Conservation (phyloP, 1,140 invertebrate genomes). For the Dendroctonus valens region DNA sequence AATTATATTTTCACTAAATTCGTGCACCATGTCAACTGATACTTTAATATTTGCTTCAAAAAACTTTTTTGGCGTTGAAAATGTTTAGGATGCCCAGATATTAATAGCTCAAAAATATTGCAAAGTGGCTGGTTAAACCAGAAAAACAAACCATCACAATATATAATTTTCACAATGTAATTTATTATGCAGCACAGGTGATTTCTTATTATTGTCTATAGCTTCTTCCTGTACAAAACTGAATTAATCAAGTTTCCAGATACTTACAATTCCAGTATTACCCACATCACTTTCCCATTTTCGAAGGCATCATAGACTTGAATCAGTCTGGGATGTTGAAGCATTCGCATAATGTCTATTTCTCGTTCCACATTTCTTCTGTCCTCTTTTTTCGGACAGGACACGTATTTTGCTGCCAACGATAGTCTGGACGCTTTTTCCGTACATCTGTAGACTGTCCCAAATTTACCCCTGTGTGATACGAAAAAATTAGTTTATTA, state of each 20-base stretch:
- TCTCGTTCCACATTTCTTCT: constrained; percentile 89
- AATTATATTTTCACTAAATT: too few relatives aligned
- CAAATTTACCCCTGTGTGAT: constrained; percentile 89
- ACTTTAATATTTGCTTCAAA: too few relatives aligned
- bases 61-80: too few relatives aligned
- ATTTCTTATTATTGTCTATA: too few relatives aligned
- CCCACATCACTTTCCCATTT: constrained; percentile 87
- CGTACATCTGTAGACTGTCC: constrained; percentile 89
- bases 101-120: too few relatives aligned
- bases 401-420: constrained; percentile 93
- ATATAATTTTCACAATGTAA: too few relatives aligned
- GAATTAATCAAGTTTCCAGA: neutral
- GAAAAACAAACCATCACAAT: too few relatives aligned
- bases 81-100: too few relatives aligned
- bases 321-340: constrained; percentile 91
- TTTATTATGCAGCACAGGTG: too few relatives aligned
- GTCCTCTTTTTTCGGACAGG: constrained; percentile 80
- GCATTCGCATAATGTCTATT: constrained; percentile 91
- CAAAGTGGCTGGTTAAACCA: too few relatives aligned
- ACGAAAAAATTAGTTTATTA: too few relatives aligned
- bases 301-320: constrained; percentile 97
- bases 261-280: constrained; percentile 94
- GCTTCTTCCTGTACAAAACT: neutral
- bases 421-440: constrained; percentile 78
- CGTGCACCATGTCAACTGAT: too few relatives aligned